Percentiles rank a stretch among this genome's conserved stretches.
phyloP scores from a whole-genome alignment of 2,797 vertebrate genomes.

The Diceros bicornis region DNA sequence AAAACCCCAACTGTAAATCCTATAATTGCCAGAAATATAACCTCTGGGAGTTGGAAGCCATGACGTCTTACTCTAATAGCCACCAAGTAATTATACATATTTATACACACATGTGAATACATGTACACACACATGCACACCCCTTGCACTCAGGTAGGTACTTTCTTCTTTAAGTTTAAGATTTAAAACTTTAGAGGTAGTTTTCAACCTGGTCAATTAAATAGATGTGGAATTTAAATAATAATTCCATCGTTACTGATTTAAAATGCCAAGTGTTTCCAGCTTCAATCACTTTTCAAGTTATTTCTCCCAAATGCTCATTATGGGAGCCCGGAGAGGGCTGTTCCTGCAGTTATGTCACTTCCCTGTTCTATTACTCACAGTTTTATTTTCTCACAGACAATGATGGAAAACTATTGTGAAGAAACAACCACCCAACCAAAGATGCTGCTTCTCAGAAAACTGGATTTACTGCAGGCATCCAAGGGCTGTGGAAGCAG shows the following conservation, averaged over 20 bases:
- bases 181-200: constrained; percentile 55
- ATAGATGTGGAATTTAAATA: constrained; percentile 15
- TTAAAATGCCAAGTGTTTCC: constrained; percentile 70
- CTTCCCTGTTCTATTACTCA: constrained; percentile 15
- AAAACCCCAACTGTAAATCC: not conserved
- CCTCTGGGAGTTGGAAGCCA: not conserved
- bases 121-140: not conserved
- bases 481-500: not conserved
- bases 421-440: not conserved
- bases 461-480: no score
- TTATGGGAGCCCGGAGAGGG: constrained; percentile 36
- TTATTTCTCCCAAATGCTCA: constrained; percentile 52
- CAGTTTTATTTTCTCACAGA: not conserved
- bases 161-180: constrained; percentile 6
- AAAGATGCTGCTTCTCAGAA: not conserved
- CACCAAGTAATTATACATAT: not conserved
- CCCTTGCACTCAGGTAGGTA: not conserved
- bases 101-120: not conserved
- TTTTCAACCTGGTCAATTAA: constrained; percentile 43
- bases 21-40: not conserved
- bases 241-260: constrained; percentile 63
- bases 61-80: constrained; percentile 31
- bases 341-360: not conserved
- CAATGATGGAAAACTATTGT: not conserved
- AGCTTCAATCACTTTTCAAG: constrained; percentile 73